Conservation (phyloP, 1,140 invertebrate genomes). For the Drosophila hydei region DNA sequence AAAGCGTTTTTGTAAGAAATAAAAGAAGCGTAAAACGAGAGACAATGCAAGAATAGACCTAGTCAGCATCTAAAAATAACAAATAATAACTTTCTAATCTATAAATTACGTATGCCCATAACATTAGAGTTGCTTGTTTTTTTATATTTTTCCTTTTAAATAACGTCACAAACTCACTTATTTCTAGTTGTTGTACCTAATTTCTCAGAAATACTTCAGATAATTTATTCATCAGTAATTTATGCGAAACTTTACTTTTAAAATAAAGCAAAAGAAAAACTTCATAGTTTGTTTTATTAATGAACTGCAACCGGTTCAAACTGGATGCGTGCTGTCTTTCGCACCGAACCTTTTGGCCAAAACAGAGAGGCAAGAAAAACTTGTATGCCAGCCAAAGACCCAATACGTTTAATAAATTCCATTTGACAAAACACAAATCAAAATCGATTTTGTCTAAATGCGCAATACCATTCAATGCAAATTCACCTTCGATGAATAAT, state of each 20-base stretch:
- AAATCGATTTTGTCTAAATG: constrained; percentile 19
- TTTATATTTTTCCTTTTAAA: constrained; percentile 17
- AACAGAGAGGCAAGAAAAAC: constrained; percentile 23
- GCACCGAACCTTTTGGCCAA: constrained; percentile 4
- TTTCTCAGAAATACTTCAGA: constrained; percentile 52
- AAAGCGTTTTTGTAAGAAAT: too few relatives aligned
- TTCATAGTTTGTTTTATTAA: constrained; percentile 72
- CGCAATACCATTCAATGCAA: constrained; percentile 34
- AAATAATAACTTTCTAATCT: constrained; percentile 24
- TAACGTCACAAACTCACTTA: constrained; percentile 34
- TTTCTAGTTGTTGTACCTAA: constrained; percentile 29
- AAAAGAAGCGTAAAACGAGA: too few relatives aligned
- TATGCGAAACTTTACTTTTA: constrained; percentile 36
- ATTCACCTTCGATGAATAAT: constrained; percentile 10
- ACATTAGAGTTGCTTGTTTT: not conserved
- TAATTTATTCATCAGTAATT: constrained; percentile 67
- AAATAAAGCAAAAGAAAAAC: constrained; percentile 52
- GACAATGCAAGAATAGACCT: not conserved
- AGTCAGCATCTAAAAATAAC: not conserved
- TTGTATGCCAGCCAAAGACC: constrained; percentile 21
- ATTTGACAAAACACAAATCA: constrained; percentile 27
- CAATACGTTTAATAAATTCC: constrained; percentile 26
- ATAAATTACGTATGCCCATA: constrained; percentile 2
- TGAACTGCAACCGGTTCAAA: constrained; percentile 72
- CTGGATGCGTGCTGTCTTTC: constrained; percentile 51